Evolutionary conservation across 2,888 invertebrate genomes (phyloP).

Genomic region (Lasioglossum villosulum): DNA sequence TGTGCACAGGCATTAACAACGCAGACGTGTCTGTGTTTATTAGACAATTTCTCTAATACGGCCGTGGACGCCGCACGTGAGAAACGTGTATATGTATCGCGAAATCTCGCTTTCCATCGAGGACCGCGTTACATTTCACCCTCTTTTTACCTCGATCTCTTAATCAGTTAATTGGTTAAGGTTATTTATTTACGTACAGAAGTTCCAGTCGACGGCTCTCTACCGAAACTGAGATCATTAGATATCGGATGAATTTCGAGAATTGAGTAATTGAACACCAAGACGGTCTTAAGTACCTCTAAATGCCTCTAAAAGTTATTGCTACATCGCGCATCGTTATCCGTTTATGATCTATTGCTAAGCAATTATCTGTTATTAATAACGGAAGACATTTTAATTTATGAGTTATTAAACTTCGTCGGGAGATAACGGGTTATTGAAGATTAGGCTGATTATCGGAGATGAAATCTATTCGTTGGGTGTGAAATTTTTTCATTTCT

Average conservation of each 20-base stretch:
- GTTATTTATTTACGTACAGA: neutral
- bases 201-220: neutral
- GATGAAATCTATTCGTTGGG: too few relatives aligned
- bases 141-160: neutral
- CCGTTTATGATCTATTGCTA: neutral
- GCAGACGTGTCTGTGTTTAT: constrained; percentile 40
- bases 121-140: neutral
- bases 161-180: neutral
- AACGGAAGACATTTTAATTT: neutral
- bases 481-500: too few relatives aligned
- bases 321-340: neutral
- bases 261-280: neutral
- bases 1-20: constrained; percentile 23
- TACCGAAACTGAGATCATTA: neutral
- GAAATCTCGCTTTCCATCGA: constrained; percentile 45
- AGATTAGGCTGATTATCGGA: too few relatives aligned
- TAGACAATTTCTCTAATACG: constrained; percentile 54
- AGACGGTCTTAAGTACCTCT: neutral
- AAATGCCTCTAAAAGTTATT: neutral
- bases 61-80: neutral
- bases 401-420: neutral
- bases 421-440: neutral
- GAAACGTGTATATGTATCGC: constrained; percentile 12
- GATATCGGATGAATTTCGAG: neutral
- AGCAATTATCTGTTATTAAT: neutral